Evolutionary conservation across 2,888 invertebrate species (phyloP), one percentile per base, ranked within the genome.

Genomic region (Hypercompe scribonia): DNA sequence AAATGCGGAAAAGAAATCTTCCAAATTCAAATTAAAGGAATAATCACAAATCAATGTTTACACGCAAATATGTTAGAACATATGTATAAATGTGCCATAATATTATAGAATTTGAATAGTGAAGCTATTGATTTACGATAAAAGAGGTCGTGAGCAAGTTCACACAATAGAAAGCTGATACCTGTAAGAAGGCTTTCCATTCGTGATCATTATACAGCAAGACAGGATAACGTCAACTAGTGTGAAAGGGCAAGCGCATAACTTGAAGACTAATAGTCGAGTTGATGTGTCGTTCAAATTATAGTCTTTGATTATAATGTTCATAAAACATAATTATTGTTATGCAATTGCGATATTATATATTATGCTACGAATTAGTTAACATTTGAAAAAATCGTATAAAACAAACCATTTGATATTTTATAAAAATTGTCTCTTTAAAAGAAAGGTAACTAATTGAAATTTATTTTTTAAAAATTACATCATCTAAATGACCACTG

Each of bases 111-210:
- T 15, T 74, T 64, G 70, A 70, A 74, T 76, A 54, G 72, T 71
- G 58, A 78, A 74, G 64, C 72, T 77, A 77, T 75, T 81, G 78
- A 84, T 84, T 82, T 83, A 80, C 74, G 76, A 78, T 73, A 76
- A 76, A 84, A 82, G 82, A 84, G 86, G 79, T 87, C 87, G 86
- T 86, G 87, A 84, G 78, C 72, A 77, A 82, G 86, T 84, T 78
- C 84, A 84, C 85, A 87, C 86, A 87, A 88, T 87, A 84, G 90
- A 89, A 90, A 90, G 90, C 82, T 73, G 71, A 70, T 70, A 72
- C 76, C 66, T 72, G 72, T 70, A 73, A 71, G 76, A 80, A 79
- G 76, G 82, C 89, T 89, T 89, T 89, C 88, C 83, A 84, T 81
- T 84, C 86, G 86, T 85, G 85, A 77, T 77, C 79, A 87, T 86